Evolutionary conservation across 2,888 invertebrate species (phyloP), one percentile per base, ranked within the genome.

Genomic region (Andrena haemorrhoa): DNA sequence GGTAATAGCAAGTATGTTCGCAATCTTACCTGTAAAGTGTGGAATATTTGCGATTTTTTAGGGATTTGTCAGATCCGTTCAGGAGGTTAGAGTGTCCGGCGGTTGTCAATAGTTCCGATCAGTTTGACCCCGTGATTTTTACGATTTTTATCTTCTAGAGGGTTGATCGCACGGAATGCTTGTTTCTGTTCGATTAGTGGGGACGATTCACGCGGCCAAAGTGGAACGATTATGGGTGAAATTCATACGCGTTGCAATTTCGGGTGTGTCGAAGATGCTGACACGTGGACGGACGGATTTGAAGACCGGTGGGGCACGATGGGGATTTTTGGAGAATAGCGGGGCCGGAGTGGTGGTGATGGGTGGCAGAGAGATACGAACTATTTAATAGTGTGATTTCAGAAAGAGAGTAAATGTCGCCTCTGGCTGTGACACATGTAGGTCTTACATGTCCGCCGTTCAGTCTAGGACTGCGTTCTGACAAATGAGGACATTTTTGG

Each of bases 391-490:
- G 89, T 88, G 86, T 86, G 89, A 90, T 90, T 90, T 89, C 86
- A 87, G 56, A 89, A 86, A 90, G 87, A 87, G 88, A 90, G 90
- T 89, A 84, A 89, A 89, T 83, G 84, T 90, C 88, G 89, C 88
- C 90, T 85, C 86, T 87, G 89, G 90, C 91, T 87, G 76, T 91
- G 90, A 91, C 92, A 91, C 89, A 41, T 41, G 41, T 41, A 87
- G 90, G 89, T 92, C 92, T 93, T 92, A 91, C 91, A 92, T 92
- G 92, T 92, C 92, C 89, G 91, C 90, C 90, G 89, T 88, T 90
- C 89, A 90, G 89, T 91, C 88, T 85, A 85, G 88, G 89, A 92
- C 91, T 92, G 91, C 87, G 89, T 79, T 77, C 75, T 82, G 83
- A 91, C 91, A 90, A 91, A 85, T 88, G 91, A 88, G 83, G 84